A percentile compares a stretch with the other conserved stretches of the same genome.
Evolutionary conservation across 2,113 vertebrate species (phyloP).

Genomic region (Engystomops pustulosus): DNA sequence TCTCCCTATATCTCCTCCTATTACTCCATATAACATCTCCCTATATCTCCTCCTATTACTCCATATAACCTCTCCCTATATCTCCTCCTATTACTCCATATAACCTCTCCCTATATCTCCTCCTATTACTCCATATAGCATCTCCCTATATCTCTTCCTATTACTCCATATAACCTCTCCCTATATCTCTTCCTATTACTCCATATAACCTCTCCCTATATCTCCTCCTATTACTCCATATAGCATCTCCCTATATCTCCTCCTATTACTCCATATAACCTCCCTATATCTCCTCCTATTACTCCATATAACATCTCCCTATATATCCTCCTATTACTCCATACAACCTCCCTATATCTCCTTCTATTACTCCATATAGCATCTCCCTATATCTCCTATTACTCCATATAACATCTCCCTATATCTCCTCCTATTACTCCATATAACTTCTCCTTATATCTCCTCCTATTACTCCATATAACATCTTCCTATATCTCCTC

Average conservation of each 20-base stretch:
- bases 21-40: neutral
- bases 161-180: neutral
- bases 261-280: neutral
- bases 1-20: constrained; percentile 1
- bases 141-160: neutral
- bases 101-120: too few species aligned
- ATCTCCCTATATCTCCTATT: too few species aligned
- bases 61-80: neutral
- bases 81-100: too few species aligned
- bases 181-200: neutral
- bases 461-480: neutral
- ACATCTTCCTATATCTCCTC: neutral
- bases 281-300: constrained; percentile 2
- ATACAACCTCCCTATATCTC: neutral
- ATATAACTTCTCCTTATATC: neutral
- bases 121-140: too few species aligned
- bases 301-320: neutral
- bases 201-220: neutral
- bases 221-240: neutral
- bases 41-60: constrained; percentile 7
- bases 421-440: too few species aligned
- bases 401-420: too few species aligned
- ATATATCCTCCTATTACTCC: constrained; percentile 4
- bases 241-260: neutral
- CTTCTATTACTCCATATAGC: neutral